A percentile compares a stretch with the other conserved stretches of the same genome.
Evolutionary conservation across 2,888 invertebrate genomes (phyloP).

Genomic region (Rambutsinella grinnellia): DNA sequence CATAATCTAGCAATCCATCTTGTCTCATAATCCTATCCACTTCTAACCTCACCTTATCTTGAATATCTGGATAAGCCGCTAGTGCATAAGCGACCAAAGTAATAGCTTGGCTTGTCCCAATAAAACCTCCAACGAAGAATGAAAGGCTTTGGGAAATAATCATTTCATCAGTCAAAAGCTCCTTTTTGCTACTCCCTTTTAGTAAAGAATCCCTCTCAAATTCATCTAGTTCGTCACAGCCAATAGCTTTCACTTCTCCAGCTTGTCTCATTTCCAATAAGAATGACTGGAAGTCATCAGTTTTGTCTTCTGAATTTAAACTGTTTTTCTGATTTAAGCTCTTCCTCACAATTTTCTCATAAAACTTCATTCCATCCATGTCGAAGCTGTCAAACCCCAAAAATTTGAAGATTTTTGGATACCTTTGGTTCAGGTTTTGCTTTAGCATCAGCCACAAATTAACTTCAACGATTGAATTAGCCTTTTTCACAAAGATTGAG

Average conservation of each 20-base stretch:
- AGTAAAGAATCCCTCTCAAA: conserved; percentile 21
- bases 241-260: background rate
- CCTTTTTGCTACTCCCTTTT: background rate
- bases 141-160: conserved; percentile 1
- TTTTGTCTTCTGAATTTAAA: background rate
- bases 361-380: background rate
- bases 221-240: background rate
- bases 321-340: no score
- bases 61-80: conserved; percentile 25
- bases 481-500: background rate
- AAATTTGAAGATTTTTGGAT: background rate
- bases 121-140: conserved; percentile 23
- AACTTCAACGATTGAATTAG: background rate
- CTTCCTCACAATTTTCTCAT: background rate
- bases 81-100: conserved; percentile 18
- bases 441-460: background rate
- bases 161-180: conserved; percentile 1
- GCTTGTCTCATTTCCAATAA: background rate
- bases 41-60: conserved; percentile 29
- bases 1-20: conserved; percentile 3
- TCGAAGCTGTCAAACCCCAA: background rate
- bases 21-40: background rate
- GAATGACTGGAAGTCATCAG: background rate
- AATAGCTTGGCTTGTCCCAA: background rate
- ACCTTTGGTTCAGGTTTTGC: background rate